Conservation (phyloP, 2,888 invertebrate genomes). For the Perizoma affinitatum region DNA sequence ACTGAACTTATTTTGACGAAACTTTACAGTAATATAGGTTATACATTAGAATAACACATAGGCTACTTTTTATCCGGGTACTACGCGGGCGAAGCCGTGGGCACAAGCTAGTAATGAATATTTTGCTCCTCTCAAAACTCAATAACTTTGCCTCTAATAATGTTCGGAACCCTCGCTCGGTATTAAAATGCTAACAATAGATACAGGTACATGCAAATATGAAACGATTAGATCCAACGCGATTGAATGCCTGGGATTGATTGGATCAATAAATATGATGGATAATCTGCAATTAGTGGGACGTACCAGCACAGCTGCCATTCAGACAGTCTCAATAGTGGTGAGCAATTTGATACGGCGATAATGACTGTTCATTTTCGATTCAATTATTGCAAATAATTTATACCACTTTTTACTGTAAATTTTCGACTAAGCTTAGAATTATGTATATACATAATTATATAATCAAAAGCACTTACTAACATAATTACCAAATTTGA, state of each 20-base stretch:
- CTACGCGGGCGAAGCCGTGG: too few species aligned
- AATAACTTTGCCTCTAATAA: slow-evolving; percentile 15
- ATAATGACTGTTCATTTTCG: slow-evolving; percentile 30
- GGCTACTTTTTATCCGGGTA: too few species aligned
- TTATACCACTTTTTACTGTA: not conserved
- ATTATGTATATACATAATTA: too few species aligned
- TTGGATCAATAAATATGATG: slow-evolving; percentile 52
- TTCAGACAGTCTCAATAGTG: slow-evolving; percentile 32
- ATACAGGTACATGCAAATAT: slow-evolving; percentile 42
- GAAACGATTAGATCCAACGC: slow-evolving; percentile 46
- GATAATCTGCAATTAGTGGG: slow-evolving; percentile 53
- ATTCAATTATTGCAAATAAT: slow-evolving; percentile 14
- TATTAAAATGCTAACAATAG: slow-evolving; percentile 28
- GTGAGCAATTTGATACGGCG: slow-evolving; percentile 29
- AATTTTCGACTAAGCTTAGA: not conserved
- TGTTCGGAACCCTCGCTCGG: slow-evolving; percentile 9
- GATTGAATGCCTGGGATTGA: slow-evolving; percentile 50
- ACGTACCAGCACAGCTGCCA: slow-evolving; percentile 26
- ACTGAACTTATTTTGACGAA: too few species aligned
- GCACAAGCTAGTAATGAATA: slow-evolving; percentile 6
- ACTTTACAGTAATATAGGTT: too few species aligned
- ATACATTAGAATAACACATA: too few species aligned
- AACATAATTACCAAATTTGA: too few species aligned
- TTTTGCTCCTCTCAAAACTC: slow-evolving; percentile 8
- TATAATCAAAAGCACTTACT: too few species aligned